phyloP scores from a whole-genome alignment of 2,113 vertebrate genomes.

The Odontesthes bonariensis region DNA sequence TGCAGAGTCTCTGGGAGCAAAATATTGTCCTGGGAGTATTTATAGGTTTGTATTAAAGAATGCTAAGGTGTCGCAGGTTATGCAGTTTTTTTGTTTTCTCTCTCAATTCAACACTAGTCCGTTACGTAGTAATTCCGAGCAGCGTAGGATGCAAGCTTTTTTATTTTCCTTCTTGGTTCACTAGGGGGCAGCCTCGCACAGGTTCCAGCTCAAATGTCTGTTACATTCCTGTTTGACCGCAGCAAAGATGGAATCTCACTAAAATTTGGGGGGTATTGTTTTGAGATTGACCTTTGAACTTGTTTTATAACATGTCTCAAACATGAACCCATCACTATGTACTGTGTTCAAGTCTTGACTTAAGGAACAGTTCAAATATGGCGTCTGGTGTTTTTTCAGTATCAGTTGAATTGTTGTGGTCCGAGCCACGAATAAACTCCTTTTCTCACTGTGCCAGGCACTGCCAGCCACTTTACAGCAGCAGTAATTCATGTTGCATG shows the following conservation, averaged over 20 bases:
- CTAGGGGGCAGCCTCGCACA: constrained; percentile 58
- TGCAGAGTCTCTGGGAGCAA: constrained; percentile 42
- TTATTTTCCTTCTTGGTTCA: constrained; percentile 14
- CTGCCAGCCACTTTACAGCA: constrained; percentile 52
- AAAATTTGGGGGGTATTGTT: constrained; percentile 35
- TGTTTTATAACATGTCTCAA: background rate
- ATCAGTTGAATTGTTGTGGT: background rate
- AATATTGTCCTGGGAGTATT: background rate
- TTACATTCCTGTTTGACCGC: constrained; percentile 21
- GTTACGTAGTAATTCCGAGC: background rate
- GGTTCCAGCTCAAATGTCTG: constrained; percentile 1
- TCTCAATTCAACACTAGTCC: constrained; percentile 42
- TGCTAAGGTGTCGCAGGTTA: constrained; percentile 2
- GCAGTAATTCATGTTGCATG: constrained; percentile 23
- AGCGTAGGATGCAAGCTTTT: constrained; percentile 7
- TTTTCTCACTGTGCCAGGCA: constrained; percentile 50
- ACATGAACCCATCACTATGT: background rate
- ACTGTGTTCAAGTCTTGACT: constrained; percentile 16
- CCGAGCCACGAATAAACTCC: constrained; percentile 1
- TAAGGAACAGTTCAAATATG: constrained; percentile 9
- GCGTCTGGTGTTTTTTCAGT: background rate
- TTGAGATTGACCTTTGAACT: background rate
- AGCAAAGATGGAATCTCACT: constrained; percentile 2
- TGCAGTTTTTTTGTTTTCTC: constrained; percentile 16
- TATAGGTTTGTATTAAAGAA: background rate